Evolutionary conservation across 2,888 invertebrate species (phyloP).

Genomic region (Drosophila picticornis): DNA sequence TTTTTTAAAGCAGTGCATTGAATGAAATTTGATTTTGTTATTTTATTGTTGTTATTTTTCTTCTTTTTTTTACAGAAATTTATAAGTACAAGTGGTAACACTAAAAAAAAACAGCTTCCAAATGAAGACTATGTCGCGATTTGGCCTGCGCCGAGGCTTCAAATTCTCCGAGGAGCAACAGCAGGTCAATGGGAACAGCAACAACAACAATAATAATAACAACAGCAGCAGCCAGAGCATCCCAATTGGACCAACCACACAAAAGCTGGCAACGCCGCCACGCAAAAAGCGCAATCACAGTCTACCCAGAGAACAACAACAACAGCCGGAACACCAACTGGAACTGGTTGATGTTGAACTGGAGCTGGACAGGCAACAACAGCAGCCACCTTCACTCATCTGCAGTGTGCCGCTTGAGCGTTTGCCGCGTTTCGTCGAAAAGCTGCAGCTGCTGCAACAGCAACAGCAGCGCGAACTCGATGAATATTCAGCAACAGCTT

Average conservation of each 20-base stretch:
- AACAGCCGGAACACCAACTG: slow-evolving; percentile 32
- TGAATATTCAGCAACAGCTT: slow-evolving; percentile 47
- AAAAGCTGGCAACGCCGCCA: slow-evolving; percentile 52
- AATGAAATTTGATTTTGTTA: slow-evolving; percentile 24
- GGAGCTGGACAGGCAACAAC: slow-evolving; percentile 37
- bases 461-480: slow-evolving; percentile 46
- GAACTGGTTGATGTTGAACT: slow-evolving; percentile 54
- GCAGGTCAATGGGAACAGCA: slow-evolving; percentile 66
- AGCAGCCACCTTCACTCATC: slow-evolving; percentile 62
- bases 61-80: slow-evolving; percentile 14
- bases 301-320: slow-evolving; percentile 28
- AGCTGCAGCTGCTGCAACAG: slow-evolving; percentile 61
- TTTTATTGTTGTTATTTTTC: slow-evolving; percentile 15
- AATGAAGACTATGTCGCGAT: slow-evolving; percentile 81
- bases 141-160: slow-evolving; percentile 81
- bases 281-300: slow-evolving; percentile 55
- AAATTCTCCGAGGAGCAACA: slow-evolving; percentile 77
- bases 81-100: slow-evolving; percentile 38
- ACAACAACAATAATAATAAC: slow-evolving; percentile 33
- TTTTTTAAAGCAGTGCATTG: slow-evolving; percentile 36
- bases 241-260: slow-evolving; percentile 39
- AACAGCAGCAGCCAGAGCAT: slow-evolving; percentile 33
- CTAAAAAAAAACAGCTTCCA: slow-evolving; percentile 46
- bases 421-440: slow-evolving; percentile 82
- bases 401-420: slow-evolving; percentile 84